These are phyloP conservation scores for Aix galericulata DNA, from an alignment of 2,113 vertebrate species.

Conservation along the genomic window DNA sequence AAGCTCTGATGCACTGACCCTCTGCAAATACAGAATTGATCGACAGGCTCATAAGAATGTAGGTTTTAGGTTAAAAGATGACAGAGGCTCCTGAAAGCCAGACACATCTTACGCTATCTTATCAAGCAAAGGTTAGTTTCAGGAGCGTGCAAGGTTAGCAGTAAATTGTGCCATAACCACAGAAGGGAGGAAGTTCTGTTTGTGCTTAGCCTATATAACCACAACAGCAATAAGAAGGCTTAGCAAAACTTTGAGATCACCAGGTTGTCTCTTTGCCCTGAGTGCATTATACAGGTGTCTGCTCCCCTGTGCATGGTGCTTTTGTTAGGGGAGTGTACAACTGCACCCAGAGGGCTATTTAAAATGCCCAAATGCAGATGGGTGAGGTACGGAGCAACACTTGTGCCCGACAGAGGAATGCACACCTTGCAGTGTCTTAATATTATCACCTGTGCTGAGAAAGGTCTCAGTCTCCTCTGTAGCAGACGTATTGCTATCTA, in stretches of 20 bases:
- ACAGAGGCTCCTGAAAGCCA: neutral
- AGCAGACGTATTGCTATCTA: neutral
- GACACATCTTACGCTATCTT: neutral
- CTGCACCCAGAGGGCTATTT: neutral
- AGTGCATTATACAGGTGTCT: neutral
- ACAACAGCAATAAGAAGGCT: neutral
- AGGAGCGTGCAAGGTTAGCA: neutral
- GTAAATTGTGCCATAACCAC: neutral
- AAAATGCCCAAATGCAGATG: neutral
- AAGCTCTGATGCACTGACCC: conserved; percentile 96
- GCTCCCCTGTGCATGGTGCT: neutral
- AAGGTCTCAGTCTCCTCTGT: neutral
- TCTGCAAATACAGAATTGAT: conserved; percentile 70
- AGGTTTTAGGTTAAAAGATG: neutral
- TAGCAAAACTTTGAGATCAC: neutral
- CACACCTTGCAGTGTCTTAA: neutral
- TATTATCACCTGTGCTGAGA: neutral
- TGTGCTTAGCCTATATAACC: accelerated
- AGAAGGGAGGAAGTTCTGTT: neutral
- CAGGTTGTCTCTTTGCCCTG: neutral
- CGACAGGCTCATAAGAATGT: neutral
- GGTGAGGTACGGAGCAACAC: neutral
- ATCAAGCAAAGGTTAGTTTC: neutral
- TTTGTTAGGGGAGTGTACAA: neutral
- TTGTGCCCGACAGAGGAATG: neutral